A percentile compares a stretch with the other conserved stretches of the same genome.
Evolutionary conservation across 2,888 invertebrate genomes (phyloP).

Genomic region (Drosophila borborema): DNA sequence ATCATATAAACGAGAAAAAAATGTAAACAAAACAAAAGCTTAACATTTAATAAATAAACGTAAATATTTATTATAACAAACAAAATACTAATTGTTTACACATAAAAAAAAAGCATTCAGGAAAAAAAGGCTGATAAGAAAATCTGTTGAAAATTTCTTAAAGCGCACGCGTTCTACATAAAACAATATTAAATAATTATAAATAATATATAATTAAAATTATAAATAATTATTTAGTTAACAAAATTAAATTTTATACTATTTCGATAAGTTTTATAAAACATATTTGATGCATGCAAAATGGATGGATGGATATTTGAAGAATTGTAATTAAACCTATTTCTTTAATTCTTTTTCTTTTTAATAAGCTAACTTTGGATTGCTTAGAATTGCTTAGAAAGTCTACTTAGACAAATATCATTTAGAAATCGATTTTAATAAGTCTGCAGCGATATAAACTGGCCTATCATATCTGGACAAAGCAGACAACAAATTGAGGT

Average conservation of each 20-base stretch:
- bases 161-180: slow-evolving; percentile 28
- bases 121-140: slow-evolving; percentile 8
- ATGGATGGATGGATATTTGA: slow-evolving; percentile 1
- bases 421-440: neutral
- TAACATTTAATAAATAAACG: slow-evolving; percentile 33
- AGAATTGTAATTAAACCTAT: neutral
- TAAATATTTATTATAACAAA: slow-evolving; percentile 39
- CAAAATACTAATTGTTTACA: slow-evolving; percentile 30
- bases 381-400: slow-evolving; percentile 1
- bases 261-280: neutral
- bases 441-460: neutral
- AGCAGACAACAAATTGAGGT: neutral
- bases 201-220: slow-evolving; percentile 16
- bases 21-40: slow-evolving; percentile 26
- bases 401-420: neutral
- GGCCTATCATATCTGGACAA: slow-evolving; percentile 3
- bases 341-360: neutral
- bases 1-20: slow-evolving; percentile 8
- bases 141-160: slow-evolving; percentile 13
- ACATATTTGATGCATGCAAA: slow-evolving; percentile 22
- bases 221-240: slow-evolving; percentile 31
- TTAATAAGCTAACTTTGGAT: slow-evolving; percentile 2
- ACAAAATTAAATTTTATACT: slow-evolving; percentile 6
- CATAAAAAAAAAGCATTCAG: slow-evolving; percentile 18
- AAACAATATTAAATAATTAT: slow-evolving; percentile 19